Base-by-base conservation (phyloP, 2,113 vertebrate species). In the Sinocyclocheilus rhinocerous region DNA sequence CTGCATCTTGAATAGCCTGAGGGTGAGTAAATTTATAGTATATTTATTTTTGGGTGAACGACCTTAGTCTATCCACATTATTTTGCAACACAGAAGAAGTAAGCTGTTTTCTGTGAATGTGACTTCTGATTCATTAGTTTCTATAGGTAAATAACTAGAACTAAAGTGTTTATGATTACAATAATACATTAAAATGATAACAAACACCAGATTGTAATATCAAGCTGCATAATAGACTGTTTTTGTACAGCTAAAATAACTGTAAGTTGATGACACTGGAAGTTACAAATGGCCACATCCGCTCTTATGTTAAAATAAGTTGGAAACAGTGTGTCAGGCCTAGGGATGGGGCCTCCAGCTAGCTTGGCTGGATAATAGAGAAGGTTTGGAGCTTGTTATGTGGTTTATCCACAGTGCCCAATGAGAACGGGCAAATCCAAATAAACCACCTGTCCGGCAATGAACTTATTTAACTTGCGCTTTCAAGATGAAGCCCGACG, bases 341-440 rank as follows among this genome's bases (percentile, higher is more conserved):
- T 16, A 16, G 18, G 26, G 5, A 39, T 42, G 52, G 59, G 42
- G 18, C 13, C 33, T 61, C 52, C 33, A 55, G 76, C 48, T 55
- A 77, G 48, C 22, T 33, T 83, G 65, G 24, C 45, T 52, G 63
- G 4, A 57, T 57, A 84, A 42, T 59, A 73, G 6, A 59, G 20
- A 39, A 73, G 33, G 11, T 83, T 83, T 83, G 20, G 22, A 5
- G 81, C 36, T 18, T 72, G 36, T 65, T 80, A 18, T 84, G 22
- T 26, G 90, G 91, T 92, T 91, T 91, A 90, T 92, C 90, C 87
- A 90, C 48, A 87, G 89, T 81, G 24, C 22, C 6, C 36, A 76
- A 48, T 42, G 29, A 52, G 39, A 86, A 79, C 24, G 29, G 20
- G 39, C 36, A 87, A 88, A 86, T 80, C 59, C 48, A 88, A 88